Conservation (phyloP, 2,797 vertebrate species). For the Poeciliopsis gracilis region DNA sequence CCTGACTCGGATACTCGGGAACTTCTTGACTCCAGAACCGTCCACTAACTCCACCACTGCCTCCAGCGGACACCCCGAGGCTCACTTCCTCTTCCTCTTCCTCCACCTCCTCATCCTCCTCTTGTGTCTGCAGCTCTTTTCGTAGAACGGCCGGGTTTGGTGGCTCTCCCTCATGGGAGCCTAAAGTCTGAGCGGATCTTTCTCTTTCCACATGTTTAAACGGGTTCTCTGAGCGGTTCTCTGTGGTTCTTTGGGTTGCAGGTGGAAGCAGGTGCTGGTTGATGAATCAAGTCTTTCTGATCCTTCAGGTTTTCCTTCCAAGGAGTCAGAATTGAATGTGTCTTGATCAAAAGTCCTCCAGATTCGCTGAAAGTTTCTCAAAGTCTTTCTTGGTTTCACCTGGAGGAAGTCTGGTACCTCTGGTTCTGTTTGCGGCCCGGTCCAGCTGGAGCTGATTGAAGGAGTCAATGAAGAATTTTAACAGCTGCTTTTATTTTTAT, state of each 20-base stretch:
- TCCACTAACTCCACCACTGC: background rate
- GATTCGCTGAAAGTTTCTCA: background rate
- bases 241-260: background rate
- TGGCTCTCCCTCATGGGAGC: background rate
- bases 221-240: background rate
- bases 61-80: background rate
- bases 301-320: background rate
- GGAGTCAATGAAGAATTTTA: background rate
- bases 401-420: background rate
- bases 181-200: background rate
- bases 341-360: background rate
- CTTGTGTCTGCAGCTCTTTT: background rate
- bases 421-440: background rate
- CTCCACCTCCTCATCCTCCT: background rate
- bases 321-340: background rate
- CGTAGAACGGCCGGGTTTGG: background rate
- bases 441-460: background rate
- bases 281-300: background rate
- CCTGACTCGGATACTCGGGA: background rate
- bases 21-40: conserved; percentile 26
- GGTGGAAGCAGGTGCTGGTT: background rate
- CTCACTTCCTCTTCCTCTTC: background rate
- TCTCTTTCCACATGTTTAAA: too few relatives aligned
- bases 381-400: background rate
- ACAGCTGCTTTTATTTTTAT: background rate